Evolutionary conservation across 1,140 invertebrate genomes (phyloP).

Genomic region (Drosophila varians): DNA sequence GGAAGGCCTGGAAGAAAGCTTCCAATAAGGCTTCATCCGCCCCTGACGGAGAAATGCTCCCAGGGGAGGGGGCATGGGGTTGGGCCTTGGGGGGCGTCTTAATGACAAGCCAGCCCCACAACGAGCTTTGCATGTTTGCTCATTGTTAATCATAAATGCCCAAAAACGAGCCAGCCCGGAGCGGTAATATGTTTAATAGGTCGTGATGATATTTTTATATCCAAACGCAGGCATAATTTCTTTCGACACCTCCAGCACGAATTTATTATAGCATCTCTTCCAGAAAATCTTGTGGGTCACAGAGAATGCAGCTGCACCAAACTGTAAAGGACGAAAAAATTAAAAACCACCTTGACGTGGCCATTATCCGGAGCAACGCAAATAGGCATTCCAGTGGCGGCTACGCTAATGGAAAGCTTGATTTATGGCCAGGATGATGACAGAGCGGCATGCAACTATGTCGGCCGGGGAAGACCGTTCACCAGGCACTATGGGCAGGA

Average conservation of each 20-base stretch:
- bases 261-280: slow-evolving; percentile 56
- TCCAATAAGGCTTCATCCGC: slow-evolving; percentile 18
- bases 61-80: no score
- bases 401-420: slow-evolving; percentile 66
- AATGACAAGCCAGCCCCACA: slow-evolving; percentile 62
- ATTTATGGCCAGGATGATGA: slow-evolving; percentile 67
- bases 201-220: slow-evolving; percentile 23
- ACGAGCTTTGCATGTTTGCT: slow-evolving; percentile 71
- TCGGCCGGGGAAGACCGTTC: neutral
- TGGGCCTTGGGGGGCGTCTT: slow-evolving; percentile 13
- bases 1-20: slow-evolving; percentile 51
- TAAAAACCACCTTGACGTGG: slow-evolving; percentile 42
- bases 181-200: slow-evolving; percentile 28
- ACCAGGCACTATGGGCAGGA: slow-evolving; percentile 2
- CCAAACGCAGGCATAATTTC: slow-evolving; percentile 15
- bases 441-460: slow-evolving; percentile 56
- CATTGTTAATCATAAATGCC: slow-evolving; percentile 75
- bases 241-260: neutral
- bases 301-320: slow-evolving; percentile 12
- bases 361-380: slow-evolving; percentile 42
- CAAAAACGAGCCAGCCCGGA: slow-evolving; percentile 8
- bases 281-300: slow-evolving; percentile 6
- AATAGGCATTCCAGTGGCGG: slow-evolving; percentile 38
- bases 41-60: neutral
- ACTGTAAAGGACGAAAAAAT: slow-evolving; percentile 15